Conservation (phyloP, 2,797 vertebrate species). For the Gadopsis marmoratus region DNA sequence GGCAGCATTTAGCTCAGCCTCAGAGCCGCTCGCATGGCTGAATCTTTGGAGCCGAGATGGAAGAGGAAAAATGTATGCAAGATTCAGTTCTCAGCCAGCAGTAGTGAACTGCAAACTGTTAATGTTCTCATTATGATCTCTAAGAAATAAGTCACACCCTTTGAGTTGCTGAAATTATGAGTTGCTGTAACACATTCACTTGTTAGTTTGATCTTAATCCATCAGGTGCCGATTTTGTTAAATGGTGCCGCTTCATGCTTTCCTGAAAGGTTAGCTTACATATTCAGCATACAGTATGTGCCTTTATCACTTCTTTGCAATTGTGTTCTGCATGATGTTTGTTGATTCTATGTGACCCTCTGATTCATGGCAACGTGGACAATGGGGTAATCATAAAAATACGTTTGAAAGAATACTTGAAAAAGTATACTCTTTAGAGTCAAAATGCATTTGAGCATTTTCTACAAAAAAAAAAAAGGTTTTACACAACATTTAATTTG, state of each 20-base stretch:
- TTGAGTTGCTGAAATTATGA: too few species aligned
- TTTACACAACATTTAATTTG: conserved; percentile 3
- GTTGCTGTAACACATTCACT: too few species aligned
- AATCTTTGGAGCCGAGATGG: neutral
- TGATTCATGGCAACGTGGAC: conserved; percentile 1
- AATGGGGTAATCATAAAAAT: neutral
- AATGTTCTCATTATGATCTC: neutral
- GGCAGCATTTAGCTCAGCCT: neutral
- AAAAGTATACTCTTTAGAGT: too few species aligned
- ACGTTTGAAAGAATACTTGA: neutral
- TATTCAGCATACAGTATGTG: neutral
- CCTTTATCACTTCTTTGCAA: neutral
- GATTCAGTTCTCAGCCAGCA: neutral
- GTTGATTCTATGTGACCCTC: neutral
- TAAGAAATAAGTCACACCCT: too few species aligned
- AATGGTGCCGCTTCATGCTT: neutral
- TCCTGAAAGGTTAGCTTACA: neutral
- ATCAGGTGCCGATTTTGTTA: neutral
- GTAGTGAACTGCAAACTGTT: neutral
- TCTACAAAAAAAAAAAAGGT: neutral
- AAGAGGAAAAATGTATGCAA: neutral
- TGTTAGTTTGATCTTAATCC: too few species aligned
- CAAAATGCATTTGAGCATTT: conserved; percentile 4
- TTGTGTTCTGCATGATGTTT: neutral
- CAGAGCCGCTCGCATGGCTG: too few species aligned